Base-by-base conservation (phyloP, 2,113 vertebrate species). In the Ovis canadensis region DNA sequence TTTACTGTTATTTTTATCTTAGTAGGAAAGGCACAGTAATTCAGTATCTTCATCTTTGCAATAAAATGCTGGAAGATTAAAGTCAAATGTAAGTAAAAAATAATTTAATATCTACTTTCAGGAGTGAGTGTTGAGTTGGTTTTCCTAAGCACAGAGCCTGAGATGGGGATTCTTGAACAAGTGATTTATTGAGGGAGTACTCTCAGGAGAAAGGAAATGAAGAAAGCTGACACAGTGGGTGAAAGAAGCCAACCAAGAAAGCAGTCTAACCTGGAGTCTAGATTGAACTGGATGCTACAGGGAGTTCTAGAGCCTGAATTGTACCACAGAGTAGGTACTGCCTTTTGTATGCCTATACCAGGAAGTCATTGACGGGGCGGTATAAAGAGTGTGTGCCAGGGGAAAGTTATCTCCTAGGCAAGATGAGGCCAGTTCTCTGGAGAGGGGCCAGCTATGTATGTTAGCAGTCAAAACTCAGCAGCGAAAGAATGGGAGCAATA, bases 21-120 rank as follows among this genome's bases (percentile, higher is more conserved):
- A 64, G 29, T 25, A 80, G 11, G 92, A 57, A 87, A 59, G 77
- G 8, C 82, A 95, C 5, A 81, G 29, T 62, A 92, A 74, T 95
- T 95, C 33, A 54, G 6, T 90, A 57, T 78, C 67, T 83, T 94
- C 9, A 52, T 85, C 7, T 90, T 88, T 95, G 67, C 54, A 90
- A 88, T 52, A 86, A 97, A 92, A 87, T 23, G 81, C 6, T 90
- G 57, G 87, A 91, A 92, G 21, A 59, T 55, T 62, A 93, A 96
- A 80, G 33, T 23, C 59, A 96, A 97, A 80, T 6, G 83, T 81
- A 40, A 84, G 6, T 71, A 16, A 59, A 45, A 96, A 91, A 62
- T 86, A 83, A 91, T n/a, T 67, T 86, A 92, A 25, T 83, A 84
- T 77, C 3, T 62, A 84, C 74, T 94, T 95, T 90, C 11, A 77